Conservation (phyloP, 2,113 vertebrate genomes). For the Scatophagus argus region DNA sequence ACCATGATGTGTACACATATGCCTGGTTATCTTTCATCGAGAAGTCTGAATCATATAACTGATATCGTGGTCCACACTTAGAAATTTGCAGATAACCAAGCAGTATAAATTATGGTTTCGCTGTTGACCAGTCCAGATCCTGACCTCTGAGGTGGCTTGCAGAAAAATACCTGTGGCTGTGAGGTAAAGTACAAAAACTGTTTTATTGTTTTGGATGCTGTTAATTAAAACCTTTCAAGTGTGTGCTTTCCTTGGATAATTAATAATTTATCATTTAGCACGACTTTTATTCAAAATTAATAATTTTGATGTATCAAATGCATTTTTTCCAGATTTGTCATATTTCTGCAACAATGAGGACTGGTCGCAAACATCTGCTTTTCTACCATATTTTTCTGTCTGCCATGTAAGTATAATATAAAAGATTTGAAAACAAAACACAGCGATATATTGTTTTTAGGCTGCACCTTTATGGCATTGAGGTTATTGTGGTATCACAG, state of each 20-base stretch:
- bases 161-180: neutral
- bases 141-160: neutral
- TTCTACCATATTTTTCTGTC: constrained; percentile 19
- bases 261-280: neutral
- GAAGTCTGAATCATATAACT: neutral
- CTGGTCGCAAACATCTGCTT: constrained; percentile 15
- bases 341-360: constrained; percentile 29
- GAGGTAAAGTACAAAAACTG: constrained; percentile 14
- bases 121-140: neutral
- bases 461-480: neutral
- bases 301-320: neutral
- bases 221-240: neutral
- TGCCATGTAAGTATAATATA: constrained; percentile 43
- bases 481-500: neutral
- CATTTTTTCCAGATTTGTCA: constrained; percentile 16
- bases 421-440: neutral
- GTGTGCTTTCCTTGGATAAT: neutral
- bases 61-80: constrained; percentile 24
- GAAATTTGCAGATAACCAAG: constrained; percentile 23
- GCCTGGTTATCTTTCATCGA: neutral
- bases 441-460: fast-evolving
- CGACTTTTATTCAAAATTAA: neutral
- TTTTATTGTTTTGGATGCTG: neutral
- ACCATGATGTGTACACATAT: constrained; percentile 13
- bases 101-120: constrained; percentile 22